Conservation (phyloP, 2,888 invertebrate genomes). For the Tachina grossa region DNA sequence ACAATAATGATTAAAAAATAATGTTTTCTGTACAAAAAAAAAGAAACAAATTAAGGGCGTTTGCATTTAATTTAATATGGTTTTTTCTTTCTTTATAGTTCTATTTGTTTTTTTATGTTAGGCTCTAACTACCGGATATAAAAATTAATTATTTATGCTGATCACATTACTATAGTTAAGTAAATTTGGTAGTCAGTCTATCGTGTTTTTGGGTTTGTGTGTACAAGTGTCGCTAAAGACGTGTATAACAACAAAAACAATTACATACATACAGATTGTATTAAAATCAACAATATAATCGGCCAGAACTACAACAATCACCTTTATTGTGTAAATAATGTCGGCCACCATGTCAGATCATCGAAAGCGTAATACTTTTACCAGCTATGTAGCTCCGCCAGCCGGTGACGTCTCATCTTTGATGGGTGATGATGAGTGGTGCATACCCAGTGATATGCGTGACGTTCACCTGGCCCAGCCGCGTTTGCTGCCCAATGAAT, state of each 20-base stretch:
- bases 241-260: constrained; percentile 11
- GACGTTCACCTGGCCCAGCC: constrained; percentile 78
- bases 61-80: constrained; percentile 39
- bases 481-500: constrained; percentile 84
- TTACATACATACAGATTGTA: not conserved
- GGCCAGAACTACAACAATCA: constrained; percentile 3
- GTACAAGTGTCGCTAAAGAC: constrained; percentile 45
- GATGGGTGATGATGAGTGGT: constrained; percentile 78
- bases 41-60: constrained; percentile 60
- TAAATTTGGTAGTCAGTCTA: constrained; percentile 41
- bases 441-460: constrained; percentile 77
- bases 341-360: constrained; percentile 67
- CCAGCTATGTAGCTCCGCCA: constrained; percentile 79
- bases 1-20: constrained; percentile 41
- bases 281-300: too few species aligned
- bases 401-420: constrained; percentile 73
- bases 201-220: constrained; percentile 34
- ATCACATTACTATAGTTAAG: constrained; percentile 52
- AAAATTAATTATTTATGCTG: constrained; percentile 69
- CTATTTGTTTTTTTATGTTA: constrained; percentile 16
- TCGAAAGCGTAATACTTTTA: constrained; percentile 79
- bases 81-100: not conserved
- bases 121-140: constrained; percentile 66
- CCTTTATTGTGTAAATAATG: constrained; percentile 43
- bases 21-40: not conserved